Base-by-base conservation (phyloP, 2,113 vertebrate species). In the Casuarius casuarius region DNA sequence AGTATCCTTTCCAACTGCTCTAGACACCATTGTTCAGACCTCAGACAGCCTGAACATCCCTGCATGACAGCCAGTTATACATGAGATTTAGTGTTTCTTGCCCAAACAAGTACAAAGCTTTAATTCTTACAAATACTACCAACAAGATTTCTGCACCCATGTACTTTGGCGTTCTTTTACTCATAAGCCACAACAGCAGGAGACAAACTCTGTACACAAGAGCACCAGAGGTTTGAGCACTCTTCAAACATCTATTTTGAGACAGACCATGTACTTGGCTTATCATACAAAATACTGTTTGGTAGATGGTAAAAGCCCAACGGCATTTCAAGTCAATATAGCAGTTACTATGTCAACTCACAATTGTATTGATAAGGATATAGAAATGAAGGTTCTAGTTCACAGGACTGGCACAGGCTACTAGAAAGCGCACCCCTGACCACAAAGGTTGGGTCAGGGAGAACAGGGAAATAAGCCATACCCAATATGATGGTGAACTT, bases 351-450 rank as follows among this genome's bases (percentile, higher is more conserved):
- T 49, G 71, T 40, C 77, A 90, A 51, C n/a, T 71, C 38, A 33
- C 20, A 71, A 59, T 56, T 77, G 61, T 42, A 80, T 61, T 65
- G 77, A 46, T 70, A 87, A 95, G 19, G 4, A 6, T n/a, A 90
- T 14, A 18, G 63, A 87, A 87, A 91, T 58, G 21, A 49, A 94
- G 56, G 29, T n/a, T 84, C 65, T 65, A 54, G 33, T 58, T 93
- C 23, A 85, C 61, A 73, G 3, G 7, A 61, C 49, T 66, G 77
- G 48, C 54, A 87, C 8, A 81, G 42, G 38, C 72, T 73, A 83
- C 42, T 33, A 93, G 40, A 89, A 86, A 52, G 46, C 28, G 78
- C 33, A 54, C 35, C 51, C 72, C 40, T 80, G 31, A 48, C 42
- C 49, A 65, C 25, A 44, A 40, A 2, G 12, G 23, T 10, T 82